Base-by-base conservation (phyloP, 1,140 invertebrate species). In the Drosophila truncata region DNA sequence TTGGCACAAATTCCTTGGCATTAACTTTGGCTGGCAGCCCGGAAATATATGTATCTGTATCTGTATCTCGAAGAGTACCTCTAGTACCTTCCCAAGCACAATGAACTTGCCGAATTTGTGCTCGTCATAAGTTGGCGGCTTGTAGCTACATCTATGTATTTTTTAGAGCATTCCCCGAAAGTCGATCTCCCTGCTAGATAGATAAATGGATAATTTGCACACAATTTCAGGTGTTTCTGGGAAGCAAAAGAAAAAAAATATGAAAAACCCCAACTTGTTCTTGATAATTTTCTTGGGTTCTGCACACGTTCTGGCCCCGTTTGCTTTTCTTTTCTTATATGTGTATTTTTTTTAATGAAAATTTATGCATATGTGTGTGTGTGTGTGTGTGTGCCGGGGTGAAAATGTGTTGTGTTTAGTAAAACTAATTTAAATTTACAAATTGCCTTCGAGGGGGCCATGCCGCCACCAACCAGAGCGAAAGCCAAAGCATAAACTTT, bases 371-470 rank as follows among this genome's bases (percentile, higher is more conserved):
- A 46, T 69, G 59, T 42, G 67, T 80, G 52, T 42, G 18, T 49
- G 47, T 23, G 37, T 54, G 29, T 49, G 47, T 44, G 42, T 69
- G 72, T 70, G 50, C 11, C 23, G 59, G 52, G 33, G 74, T 69
- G 57, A 78, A 41, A 70, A 77, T 78, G 63, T 78, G 74, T 70
- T 70, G 74, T 78, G 75, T 78, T 78, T 78, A 78, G 75, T 78
- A 78, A 78, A 78, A 78, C 75, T 78, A 78, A 78, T 78, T 78
- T 78, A 78, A 78, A 78, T 78, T 78, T 78, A 78, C 75, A 78
- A 78, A 78, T 78, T 78, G 73, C 75, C 74, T 78, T 78, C 54
- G 74, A 73, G 70, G 70, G 70, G 69, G 66, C 67, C 47, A 29
- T 27, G 25, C 47, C 42, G 29, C 50, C 23, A 44, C 39, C 33